Evolutionary conservation across 2,888 invertebrate species (phyloP).

Genomic region (Pristionchus exspectatus): DNA sequence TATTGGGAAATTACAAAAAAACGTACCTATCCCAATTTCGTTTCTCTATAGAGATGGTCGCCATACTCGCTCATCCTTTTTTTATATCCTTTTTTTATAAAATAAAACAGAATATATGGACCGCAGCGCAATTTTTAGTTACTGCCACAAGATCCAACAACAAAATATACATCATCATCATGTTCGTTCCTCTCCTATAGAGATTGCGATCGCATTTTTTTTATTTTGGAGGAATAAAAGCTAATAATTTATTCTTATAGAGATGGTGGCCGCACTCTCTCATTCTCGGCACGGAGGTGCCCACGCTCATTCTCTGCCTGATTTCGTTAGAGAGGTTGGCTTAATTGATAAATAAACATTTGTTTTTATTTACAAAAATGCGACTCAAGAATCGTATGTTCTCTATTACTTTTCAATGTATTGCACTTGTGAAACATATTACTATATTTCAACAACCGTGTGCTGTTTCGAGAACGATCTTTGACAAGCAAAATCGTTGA

Average conservation of each 20-base stretch:
- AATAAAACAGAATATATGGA: no score
- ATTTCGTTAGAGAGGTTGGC: conserved; percentile 65
- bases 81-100: no score
- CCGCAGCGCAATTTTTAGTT: no score
- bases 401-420: no score
- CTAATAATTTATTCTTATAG: conserved; percentile 55
- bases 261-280: conserved; percentile 69
- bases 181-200: no score
- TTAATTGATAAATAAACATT: conserved; percentile 45
- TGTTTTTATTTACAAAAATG: not conserved
- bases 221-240: not conserved
- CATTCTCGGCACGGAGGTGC: conserved; percentile 72
- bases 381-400: no score
- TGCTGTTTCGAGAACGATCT: not conserved
- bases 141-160: no score
- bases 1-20: not conserved
- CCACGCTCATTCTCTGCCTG: conserved; percentile 69
- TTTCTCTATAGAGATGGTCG: conserved; percentile 68
- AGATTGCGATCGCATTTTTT: no score
- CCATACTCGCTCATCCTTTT: no score
- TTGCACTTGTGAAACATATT: no score
- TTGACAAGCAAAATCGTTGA: not conserved
- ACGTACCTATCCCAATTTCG: not conserved
- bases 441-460: no score
- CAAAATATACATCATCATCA: no score